phyloP scores from a whole-genome alignment of 2,113 vertebrate genomes.

The Myiopsitta monachus region DNA sequence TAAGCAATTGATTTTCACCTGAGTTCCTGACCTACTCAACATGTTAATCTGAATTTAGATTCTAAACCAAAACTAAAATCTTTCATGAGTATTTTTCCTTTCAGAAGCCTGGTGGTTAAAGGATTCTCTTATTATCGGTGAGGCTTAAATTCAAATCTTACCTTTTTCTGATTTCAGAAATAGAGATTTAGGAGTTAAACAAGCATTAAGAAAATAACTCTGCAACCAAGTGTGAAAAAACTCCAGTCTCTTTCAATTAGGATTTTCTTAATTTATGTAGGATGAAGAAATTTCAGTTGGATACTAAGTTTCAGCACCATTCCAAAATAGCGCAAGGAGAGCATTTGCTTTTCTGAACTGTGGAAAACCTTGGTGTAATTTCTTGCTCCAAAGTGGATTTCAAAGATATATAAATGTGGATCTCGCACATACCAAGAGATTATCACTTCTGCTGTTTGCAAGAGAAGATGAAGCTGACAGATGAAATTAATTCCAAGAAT shows the following conservation, averaged over 20 bases:
- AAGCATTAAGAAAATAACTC: not conserved
- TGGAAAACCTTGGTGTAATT: not conserved
- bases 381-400: not conserved
- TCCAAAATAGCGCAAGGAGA: not conserved
- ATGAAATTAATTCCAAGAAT: constrained; percentile 44
- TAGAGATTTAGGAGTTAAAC: not conserved
- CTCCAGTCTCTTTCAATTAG: not conserved
- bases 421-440: not conserved
- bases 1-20: not conserved
- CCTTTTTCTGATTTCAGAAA: not conserved
- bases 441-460: constrained; percentile 1
- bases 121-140: not conserved
- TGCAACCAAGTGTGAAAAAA: not conserved
- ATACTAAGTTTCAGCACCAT: not conserved
- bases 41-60: not conserved
- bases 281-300: not conserved
- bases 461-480: constrained; percentile 26
- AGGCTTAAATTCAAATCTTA: not conserved
- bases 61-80: not conserved
- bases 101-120: not conserved
- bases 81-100: not conserved
- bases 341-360: not conserved
- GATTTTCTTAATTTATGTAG: not conserved
- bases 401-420: not conserved
- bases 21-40: not conserved